Evolutionary conservation across 2,888 invertebrate genomes (phyloP), one percentile per base, ranked within the genome.

Genomic region (Erpobdella octoculata): DNA sequence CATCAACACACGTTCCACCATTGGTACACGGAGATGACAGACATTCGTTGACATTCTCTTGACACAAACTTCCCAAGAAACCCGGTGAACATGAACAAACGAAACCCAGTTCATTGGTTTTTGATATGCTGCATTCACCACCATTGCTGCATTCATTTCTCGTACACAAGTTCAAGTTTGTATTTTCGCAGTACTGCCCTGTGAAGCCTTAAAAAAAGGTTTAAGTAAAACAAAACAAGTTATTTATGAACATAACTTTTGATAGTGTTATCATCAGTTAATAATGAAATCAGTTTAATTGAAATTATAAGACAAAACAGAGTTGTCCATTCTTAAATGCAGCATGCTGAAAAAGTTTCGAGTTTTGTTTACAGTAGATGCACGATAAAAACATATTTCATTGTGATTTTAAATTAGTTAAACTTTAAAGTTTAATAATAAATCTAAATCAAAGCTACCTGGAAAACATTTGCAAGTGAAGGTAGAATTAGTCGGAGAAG

Each of bases 21-120:
- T 78, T 76, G 18, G 61, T 59, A 72, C 79, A 79, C 0, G 77
- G 77, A 9, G 36, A 15, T 9, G 73, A 71, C 18, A 61, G 65
- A 25, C 95, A 95, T 83, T 95, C 95, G 85, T 95, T 93, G 77
- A 94, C 91, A 85, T 95, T 78, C 8, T 72, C 74, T 69, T 78
- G 78, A 74, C 80, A 80, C 12, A 74, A 69, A 8, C 64, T 33
- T 18, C 80, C 80, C 21, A 73, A 74, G 66, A 75, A 80, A n/a
- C 79, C 80, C 25, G 74, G 71, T 6, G 72, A 59, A 76, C 79
- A 79, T 28, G 37, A 46, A 66, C 74, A 77, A 53, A n/a, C n/a
- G 69, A 69, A 69, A 6, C 69, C 69, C 58, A 21, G 36, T 9
- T 21, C 53, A 36, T 53, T 69, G 18, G 31, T 58, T 0, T 28